Base-by-base conservation (phyloP, 1,140 invertebrate genomes). In the Brachionus rotundiformis region DNA sequence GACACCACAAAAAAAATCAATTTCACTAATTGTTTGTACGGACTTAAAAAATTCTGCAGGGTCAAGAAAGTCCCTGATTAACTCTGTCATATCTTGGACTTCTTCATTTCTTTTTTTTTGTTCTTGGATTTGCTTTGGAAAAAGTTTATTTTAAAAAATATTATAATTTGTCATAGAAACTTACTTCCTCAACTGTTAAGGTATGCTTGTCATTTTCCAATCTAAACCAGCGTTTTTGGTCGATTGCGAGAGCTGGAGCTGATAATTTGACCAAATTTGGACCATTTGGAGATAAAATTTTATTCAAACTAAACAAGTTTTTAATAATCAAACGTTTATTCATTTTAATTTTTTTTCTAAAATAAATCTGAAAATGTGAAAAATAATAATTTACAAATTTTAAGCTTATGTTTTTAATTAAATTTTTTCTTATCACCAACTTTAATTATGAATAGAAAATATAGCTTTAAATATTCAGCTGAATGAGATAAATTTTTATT, bases 1-100 rank as follows among this genome's bases (percentile, higher is more conserved):
- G 10, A 89, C 89, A 16, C 89, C 89, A 83, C 86, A 88, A 84
- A 87, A 89, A 77, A 87, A 89, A 33, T 89, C 85, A 41, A 89
- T 86, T 0, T 86, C 88, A 68, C 85, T 86, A 0, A 71, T 71
- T 2, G 54, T 47, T 25, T 73, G 33, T 4, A 86, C 59, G 36
- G 85, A 84, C 23, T 83, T 65, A 73, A 84, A 86, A 82, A 86
- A 86, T n/a, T 84, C 85, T 7, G 83, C 82, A 23, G 86, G 86
- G 31, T 86, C 84, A 2, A 86, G 81, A 82, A 86, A 86, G 75
- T 86, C 86, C 31, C 86, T 73, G 13, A 86, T 85, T 7, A 86
- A 81, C 73, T 86, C 86, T 16, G 85, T 86, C 65, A 86, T 77
- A 8, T 84, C 83, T 33, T 84, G 84, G 16, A 83, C 83, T 65